Evolutionary conservation across 1,140 invertebrate species (phyloP).

Genomic region (Achroia grisella): DNA sequence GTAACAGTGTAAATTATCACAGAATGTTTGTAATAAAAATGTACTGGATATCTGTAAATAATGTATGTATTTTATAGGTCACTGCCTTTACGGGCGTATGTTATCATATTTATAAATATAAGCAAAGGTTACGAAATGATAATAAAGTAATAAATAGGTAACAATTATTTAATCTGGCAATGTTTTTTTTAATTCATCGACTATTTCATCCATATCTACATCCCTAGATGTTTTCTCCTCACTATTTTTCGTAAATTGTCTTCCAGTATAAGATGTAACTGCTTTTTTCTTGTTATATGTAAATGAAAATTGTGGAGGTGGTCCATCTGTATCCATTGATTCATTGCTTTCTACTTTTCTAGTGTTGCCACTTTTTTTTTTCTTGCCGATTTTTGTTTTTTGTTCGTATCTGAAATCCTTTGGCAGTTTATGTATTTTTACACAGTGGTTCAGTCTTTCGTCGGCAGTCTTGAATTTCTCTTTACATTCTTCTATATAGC

Average conservation of each 20-base stretch:
- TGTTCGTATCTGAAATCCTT: slow-evolving; percentile 77
- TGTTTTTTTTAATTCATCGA: slow-evolving; percentile 51
- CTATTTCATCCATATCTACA: slow-evolving; percentile 45
- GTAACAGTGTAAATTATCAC: too few species aligned
- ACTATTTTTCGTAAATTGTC: slow-evolving; percentile 42
- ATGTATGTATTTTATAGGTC: slow-evolving; percentile 1
- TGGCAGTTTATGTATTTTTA: slow-evolving; percentile 77
- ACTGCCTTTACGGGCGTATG: neutral
- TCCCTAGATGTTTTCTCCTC: slow-evolving; percentile 10
- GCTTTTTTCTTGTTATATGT: slow-evolving; percentile 46
- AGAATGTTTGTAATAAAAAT: too few species aligned
- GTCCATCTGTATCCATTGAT: slow-evolving; percentile 40
- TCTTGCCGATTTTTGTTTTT: slow-evolving; percentile 25
- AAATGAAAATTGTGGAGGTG: slow-evolving; percentile 39
- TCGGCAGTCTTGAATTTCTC: slow-evolving; percentile 71
- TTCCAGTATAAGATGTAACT: slow-evolving; percentile 41
- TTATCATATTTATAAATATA: too few species aligned
- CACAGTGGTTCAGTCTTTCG: slow-evolving; percentile 77
- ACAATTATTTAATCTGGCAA: slow-evolving; percentile 42
- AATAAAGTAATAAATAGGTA: too few species aligned
- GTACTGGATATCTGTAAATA: too few species aligned
- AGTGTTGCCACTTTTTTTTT: slow-evolving; percentile 15
- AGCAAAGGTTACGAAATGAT: too few species aligned
- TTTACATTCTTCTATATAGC: slow-evolving; percentile 78
- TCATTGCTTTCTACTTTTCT: slow-evolving; percentile 12